A percentile compares a stretch with the other conserved stretches of the same genome.
Evolutionary conservation across 2,113 vertebrate species (phyloP).

Genomic region (Malaclemys terrapin): DNA sequence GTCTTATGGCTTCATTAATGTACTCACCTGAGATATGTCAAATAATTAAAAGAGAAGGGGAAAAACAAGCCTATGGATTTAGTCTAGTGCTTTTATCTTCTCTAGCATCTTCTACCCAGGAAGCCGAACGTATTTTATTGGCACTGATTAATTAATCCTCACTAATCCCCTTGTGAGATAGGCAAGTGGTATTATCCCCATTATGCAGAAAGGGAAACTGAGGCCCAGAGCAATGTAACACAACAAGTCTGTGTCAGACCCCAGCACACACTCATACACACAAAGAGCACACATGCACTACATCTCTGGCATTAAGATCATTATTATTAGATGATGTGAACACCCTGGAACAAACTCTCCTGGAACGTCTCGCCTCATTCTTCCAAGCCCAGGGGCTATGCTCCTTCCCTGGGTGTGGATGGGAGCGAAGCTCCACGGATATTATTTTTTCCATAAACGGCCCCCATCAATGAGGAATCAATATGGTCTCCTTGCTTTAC

Average conservation of each 20-base stretch:
- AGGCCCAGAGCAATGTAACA: background rate
- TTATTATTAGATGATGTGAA: background rate
- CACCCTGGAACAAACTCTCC: background rate
- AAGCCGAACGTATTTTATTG: background rate
- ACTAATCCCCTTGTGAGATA: background rate
- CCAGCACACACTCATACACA: background rate
- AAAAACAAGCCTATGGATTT: background rate
- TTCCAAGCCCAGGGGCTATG: too few relatives aligned
- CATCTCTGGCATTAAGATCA: background rate
- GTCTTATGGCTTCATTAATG: background rate
- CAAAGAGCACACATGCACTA: background rate
- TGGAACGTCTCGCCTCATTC: background rate
- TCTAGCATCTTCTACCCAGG: background rate
- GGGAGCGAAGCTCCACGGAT: background rate
- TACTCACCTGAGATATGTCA: background rate
- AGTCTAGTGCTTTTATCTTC: background rate
- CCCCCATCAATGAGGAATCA: slow-evolving; percentile 63
- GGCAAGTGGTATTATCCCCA: background rate
- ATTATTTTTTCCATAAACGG: background rate
- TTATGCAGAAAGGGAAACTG: background rate
- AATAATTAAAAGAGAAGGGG: background rate
- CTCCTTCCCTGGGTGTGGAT: background rate
- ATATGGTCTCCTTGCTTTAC: slow-evolving; percentile 64
- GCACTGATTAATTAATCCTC: background rate
- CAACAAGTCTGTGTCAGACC: background rate